Evolutionary conservation across 2,888 invertebrate species (phyloP).

Genomic region (Agrypnus murinus): DNA sequence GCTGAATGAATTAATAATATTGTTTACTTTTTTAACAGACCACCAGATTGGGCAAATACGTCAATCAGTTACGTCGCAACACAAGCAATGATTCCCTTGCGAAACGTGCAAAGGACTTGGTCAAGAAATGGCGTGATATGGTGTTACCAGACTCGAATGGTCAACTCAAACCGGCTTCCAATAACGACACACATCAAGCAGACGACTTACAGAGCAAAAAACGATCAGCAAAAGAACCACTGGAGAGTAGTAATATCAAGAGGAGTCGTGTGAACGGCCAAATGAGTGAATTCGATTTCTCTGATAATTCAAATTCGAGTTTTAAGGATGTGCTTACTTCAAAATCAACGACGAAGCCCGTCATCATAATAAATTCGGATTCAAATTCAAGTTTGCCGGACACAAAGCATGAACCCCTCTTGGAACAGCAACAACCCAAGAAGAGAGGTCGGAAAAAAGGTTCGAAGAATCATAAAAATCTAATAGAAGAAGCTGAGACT

Average conservation of each 20-base stretch:
- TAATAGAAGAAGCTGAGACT: constrained; percentile 74
- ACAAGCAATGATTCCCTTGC: constrained; percentile 89
- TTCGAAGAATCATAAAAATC: constrained; percentile 73
- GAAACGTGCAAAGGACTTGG: constrained; percentile 91
- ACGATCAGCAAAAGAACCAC: constrained; percentile 50
- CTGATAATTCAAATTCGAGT: constrained; percentile 70
- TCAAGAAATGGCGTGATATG: constrained; percentile 94
- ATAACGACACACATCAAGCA: constrained; percentile 42
- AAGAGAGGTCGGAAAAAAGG: constrained; percentile 77
- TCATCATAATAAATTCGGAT: constrained; percentile 69
- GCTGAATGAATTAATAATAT: constrained; percentile 14
- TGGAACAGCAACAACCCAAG: constrained; percentile 71
- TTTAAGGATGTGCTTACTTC: constrained; percentile 67
- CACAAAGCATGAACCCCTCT: constrained; percentile 66
- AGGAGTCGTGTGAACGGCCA: constrained; percentile 73
- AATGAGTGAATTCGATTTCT: constrained; percentile 67
- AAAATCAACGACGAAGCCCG: constrained; percentile 42
- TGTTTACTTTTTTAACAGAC: constrained; percentile 75
- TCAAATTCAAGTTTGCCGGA: constrained; percentile 74
- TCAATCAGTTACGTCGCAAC: constrained; percentile 93
- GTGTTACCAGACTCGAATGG: constrained; percentile 77
- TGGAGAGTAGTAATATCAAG: constrained; percentile 65
- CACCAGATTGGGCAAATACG: constrained; percentile 95
- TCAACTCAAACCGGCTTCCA: constrained; percentile 60
- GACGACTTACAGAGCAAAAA: constrained; percentile 53